Conservation (phyloP, 1,140 invertebrate genomes). For the Bombus ignitus region DNA sequence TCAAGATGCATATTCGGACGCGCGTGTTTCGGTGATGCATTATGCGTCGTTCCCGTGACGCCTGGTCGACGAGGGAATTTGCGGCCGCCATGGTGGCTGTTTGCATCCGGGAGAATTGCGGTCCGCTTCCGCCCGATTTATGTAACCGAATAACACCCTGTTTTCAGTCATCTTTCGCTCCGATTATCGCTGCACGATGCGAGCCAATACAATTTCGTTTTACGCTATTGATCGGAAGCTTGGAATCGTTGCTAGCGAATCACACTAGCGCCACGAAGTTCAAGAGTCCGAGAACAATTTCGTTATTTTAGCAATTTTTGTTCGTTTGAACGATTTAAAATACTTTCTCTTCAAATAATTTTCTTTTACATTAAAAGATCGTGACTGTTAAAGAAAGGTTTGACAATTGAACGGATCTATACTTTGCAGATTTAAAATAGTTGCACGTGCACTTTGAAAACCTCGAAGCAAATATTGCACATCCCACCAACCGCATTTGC, state of each 20-base stretch:
- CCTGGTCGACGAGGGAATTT: constrained; percentile 10
- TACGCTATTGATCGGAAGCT: background rate
- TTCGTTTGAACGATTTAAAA: too few relatives aligned
- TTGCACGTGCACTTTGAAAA: background rate
- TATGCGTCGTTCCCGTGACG: constrained; percentile 14
- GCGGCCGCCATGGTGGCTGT: constrained; percentile 5
- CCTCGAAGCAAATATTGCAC: background rate
- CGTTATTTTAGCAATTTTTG: too few relatives aligned
- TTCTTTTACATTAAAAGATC: too few relatives aligned
- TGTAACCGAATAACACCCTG: background rate
- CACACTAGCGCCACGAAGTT: too few relatives aligned
- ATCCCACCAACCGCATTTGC: background rate
- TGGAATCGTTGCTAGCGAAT: too few relatives aligned
- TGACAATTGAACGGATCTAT: background rate
- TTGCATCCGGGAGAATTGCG: constrained; percentile 27
- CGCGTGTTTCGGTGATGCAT: constrained; percentile 32
- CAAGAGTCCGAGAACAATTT: too few relatives aligned
- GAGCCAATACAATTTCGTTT: background rate
- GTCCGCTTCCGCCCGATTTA: background rate
- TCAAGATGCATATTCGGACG: constrained; percentile 30
- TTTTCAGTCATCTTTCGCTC: background rate
- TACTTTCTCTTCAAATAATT: too few relatives aligned
- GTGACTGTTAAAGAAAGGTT: too few relatives aligned
- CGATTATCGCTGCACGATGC: background rate
- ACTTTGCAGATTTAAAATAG: background rate